Evolutionary conservation across 2,797 vertebrate species (phyloP).

Genomic region (Falco berigora): DNA sequence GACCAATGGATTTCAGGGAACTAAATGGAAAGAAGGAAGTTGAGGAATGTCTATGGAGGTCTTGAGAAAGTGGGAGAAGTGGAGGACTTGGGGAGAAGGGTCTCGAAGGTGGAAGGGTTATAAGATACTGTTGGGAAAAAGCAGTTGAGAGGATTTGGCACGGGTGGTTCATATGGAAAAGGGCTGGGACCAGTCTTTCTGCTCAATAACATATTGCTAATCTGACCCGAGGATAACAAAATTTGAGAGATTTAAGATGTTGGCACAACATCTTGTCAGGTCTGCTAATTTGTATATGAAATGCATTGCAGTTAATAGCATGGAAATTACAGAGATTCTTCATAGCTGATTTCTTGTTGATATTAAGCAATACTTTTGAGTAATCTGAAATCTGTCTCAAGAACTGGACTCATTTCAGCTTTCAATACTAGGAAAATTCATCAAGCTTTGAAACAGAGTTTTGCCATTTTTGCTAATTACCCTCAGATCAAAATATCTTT

Average conservation of each 20-base stretch:
- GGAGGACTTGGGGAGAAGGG: neutral
- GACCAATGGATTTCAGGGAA: neutral
- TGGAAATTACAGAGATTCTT: neutral
- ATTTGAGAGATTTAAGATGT: neutral
- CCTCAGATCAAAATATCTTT: neutral
- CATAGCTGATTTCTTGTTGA: neutral
- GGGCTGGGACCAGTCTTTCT: neutral
- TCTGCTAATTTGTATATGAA: neutral
- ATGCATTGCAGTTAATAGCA: neutral
- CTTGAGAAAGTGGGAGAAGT: neutral
- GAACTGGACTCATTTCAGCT: neutral
- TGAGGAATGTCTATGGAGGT: neutral
- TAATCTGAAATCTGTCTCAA: neutral
- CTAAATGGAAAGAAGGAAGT: neutral
- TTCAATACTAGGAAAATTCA: neutral
- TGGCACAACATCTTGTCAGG: neutral
- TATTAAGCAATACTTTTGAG: conserved; percentile 1
- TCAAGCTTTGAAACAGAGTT: neutral
- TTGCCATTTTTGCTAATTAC: neutral
- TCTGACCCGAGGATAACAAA: neutral
- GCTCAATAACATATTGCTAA: neutral
- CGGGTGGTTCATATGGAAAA: neutral
- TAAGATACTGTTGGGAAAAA: neutral
- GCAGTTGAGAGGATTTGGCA: neutral
- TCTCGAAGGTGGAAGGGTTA: neutral